Conservation (phyloP, 2,888 invertebrate genomes). For the Trypoxylon attenuatum region DNA sequence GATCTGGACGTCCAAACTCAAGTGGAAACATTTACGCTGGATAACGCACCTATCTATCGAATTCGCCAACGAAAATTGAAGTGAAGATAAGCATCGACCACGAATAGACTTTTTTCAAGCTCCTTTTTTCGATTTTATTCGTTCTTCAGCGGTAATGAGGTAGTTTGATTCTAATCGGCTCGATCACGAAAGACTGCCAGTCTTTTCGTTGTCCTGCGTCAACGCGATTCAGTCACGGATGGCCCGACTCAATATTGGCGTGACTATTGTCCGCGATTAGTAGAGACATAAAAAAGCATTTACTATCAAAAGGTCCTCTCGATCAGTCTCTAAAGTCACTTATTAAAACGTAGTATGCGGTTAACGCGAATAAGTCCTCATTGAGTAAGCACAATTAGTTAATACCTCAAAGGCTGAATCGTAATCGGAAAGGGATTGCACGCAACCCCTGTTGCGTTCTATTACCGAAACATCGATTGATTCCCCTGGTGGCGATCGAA, state of each 20-base stretch:
- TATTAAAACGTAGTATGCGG: background rate
- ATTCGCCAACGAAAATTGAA: too few relatives aligned
- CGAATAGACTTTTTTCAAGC: conserved; percentile 43
- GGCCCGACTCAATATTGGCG: conserved; percentile 19
- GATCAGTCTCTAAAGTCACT: too few relatives aligned
- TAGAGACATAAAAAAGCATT: conserved; percentile 21
- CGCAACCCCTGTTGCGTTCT: background rate
- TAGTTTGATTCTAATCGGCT: conserved; percentile 53
- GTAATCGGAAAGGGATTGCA: too few relatives aligned
- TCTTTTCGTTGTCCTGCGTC: conserved; percentile 52
- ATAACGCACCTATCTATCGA: too few relatives aligned
- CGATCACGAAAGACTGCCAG: conserved; percentile 55
- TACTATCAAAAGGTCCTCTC: background rate
- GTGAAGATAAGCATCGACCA: conserved; percentile 34
- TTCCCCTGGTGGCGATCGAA: conserved; percentile 21
- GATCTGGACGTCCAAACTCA: too few relatives aligned
- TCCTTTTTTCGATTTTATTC: conserved; percentile 49
- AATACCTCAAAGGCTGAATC: background rate
- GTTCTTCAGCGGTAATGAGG: conserved; percentile 35
- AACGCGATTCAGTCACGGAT: conserved; percentile 24
- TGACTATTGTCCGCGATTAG: conserved; percentile 22
- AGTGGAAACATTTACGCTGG: too few relatives aligned
- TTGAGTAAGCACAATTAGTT: background rate
- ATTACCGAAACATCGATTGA: conserved; percentile 26
- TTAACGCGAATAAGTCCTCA: background rate